Percentiles rank a stretch among this genome's conserved stretches.
These are phyloP conservation scores for Sinhomidia bicolor DNA, from an alignment of 2,888 invertebrate species.

Conservation along the genomic window DNA sequence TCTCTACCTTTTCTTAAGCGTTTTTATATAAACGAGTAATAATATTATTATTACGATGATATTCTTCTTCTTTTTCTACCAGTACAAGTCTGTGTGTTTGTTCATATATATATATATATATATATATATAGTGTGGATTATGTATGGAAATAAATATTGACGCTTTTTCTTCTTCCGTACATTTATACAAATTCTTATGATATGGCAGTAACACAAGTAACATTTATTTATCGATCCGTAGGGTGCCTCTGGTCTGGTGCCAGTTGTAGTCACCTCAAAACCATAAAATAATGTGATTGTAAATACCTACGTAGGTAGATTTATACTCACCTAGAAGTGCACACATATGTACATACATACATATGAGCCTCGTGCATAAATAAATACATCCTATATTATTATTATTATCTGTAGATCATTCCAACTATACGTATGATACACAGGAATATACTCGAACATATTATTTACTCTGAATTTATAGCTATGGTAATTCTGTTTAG, in stretches of 20 bases:
- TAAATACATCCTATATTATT: neutral
- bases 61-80: neutral
- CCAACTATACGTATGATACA: no score
- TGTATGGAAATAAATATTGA: conserved; percentile 60
- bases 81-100: neutral
- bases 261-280: conserved; percentile 45
- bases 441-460: neutral
- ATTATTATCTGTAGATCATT: neutral
- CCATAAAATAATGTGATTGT: conserved; percentile 52
- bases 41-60: neutral
- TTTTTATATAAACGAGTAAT: neutral
- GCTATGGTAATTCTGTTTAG: neutral
- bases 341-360: neutral
- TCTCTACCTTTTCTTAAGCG: neutral
- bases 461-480: conserved; percentile 19
- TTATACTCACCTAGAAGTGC: neutral
- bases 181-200: conserved; percentile 68
- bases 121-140: neutral
- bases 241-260: conserved; percentile 65
- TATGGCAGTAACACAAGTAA: conserved; percentile 53
- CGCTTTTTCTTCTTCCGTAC: conserved; percentile 37
- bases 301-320: neutral
- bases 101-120: neutral
- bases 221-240: conserved; percentile 67
- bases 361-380: neutral